phyloP scores from a whole-genome alignment of 2,888 invertebrate species.

The Hypomecis atomaria region DNA sequence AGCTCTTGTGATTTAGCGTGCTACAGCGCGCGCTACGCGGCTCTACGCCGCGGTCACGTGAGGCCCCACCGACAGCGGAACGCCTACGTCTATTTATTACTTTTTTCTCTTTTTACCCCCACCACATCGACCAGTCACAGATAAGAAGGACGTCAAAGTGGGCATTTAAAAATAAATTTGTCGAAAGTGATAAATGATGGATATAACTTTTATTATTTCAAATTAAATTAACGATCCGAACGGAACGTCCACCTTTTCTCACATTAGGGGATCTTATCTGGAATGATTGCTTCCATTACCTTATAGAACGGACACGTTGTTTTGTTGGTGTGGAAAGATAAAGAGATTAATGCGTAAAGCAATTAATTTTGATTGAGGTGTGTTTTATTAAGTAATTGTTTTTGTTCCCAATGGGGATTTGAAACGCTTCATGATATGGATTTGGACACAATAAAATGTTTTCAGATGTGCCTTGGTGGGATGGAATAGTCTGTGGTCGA shows the following conservation, averaged over 20 bases:
- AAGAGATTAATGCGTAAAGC: conserved; percentile 84
- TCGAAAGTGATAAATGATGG: conserved; percentile 84
- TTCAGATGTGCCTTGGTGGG: conserved; percentile 36
- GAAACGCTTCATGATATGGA: conserved; percentile 66
- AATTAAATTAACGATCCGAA: conserved; percentile 83
- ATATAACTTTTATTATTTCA: conserved; percentile 84
- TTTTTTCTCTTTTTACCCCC: conserved; percentile 67
- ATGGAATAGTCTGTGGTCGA: conserved; percentile 19
- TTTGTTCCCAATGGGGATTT: conserved; percentile 77
- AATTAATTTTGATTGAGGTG: conserved; percentile 84
- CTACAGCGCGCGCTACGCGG: conserved; percentile 29
- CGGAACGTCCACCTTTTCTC: conserved; percentile 81
- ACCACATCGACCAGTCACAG: conserved; percentile 69
- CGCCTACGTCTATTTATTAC: conserved; percentile 74
- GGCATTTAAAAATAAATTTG: conserved; percentile 85
- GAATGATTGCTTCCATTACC: conserved; percentile 84
- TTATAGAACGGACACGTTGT: conserved; percentile 78
- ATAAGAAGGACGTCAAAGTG: conserved; percentile 76
- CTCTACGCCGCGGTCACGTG: conserved; percentile 38
- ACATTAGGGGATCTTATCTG: conserved; percentile 84
- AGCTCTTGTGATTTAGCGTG: neutral
- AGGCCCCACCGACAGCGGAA: conserved; percentile 64
- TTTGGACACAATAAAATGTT: conserved; percentile 53
- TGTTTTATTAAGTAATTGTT: conserved; percentile 83
- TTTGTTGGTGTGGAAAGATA: conserved; percentile 77